phyloP scores from a whole-genome alignment of 2,888 invertebrate species.

The Pseudolycoriella hygida region DNA sequence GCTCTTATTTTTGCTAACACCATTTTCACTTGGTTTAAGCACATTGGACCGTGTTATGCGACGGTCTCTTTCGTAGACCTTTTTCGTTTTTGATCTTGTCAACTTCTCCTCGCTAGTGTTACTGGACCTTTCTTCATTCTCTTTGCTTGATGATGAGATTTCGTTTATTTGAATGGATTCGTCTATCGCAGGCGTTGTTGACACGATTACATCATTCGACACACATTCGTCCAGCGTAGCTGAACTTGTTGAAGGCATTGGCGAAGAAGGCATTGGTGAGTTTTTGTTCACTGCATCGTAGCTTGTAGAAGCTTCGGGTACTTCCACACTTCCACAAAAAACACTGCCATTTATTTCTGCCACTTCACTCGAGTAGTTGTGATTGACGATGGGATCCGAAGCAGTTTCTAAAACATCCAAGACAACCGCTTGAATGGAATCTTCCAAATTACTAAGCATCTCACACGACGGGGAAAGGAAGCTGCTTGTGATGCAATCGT shows the following conservation, averaged over 20 bases:
- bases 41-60: not conserved
- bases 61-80: not conserved
- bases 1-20: no score
- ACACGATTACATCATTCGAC: not conserved
- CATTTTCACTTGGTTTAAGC: no score
- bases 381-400: not conserved
- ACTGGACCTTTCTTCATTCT: conserved; percentile 28
- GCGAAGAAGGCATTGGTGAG: not conserved
- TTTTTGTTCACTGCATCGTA: no score
- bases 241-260: conserved; percentile 3
- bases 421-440: not conserved
- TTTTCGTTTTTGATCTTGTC: not conserved
- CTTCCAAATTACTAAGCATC: not conserved
- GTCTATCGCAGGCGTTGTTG: conserved; percentile 22
- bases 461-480: not conserved
- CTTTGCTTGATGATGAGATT: conserved; percentile 32
- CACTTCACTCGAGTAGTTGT: not conserved
- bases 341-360: not conserved
- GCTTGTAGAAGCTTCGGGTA: not conserved
- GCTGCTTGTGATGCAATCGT: conserved; percentile 2
- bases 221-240: not conserved
- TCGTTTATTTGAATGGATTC: conserved; percentile 45
- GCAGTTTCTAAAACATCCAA: not conserved
- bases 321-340: no score
- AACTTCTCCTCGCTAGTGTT: not conserved